Evolutionary conservation across 2,888 invertebrate genomes (phyloP), one percentile per base, ranked within the genome.

Genomic region (Zaprionus bogoriensis): DNA sequence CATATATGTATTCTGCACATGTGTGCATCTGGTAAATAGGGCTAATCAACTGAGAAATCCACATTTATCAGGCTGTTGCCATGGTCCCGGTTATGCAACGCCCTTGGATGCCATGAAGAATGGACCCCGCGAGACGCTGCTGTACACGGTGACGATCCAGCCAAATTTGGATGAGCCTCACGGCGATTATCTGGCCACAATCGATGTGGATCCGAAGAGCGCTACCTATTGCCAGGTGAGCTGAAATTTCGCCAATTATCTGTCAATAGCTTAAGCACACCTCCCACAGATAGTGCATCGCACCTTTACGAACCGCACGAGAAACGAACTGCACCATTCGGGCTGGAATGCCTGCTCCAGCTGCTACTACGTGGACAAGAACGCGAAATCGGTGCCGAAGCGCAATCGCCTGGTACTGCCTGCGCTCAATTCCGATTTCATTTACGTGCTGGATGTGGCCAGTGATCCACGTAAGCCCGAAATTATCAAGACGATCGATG

Each of bases 301-400:
- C 17, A 93, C 97, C 0, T 93, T 94, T 80, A 95, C 98, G 81
- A 95, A 95, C 6, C 91, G 94, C 66, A 90, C 92, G 3, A 95
- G 95, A 0, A 97, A 99, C 86, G 99, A 99, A 89, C 91, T 99
- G 0, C 99, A 99, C 89, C 99, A 99, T 89, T 95, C 95, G 38
- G 99, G 99, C 0, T 99, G 99, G 99, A 99, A 99, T 89, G 94
- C 97, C 0, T 99, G 99, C 90, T 97, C 98, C 75, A 98, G 98
- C 90, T 99, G 98, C 89, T 93, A 95, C 89, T 67, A 78, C 19
- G 76, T 89, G 7, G 87, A 90, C 36, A 76, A 88, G 30, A 87
- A 90, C 65, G 91, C 91, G 48, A 90, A 84, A 14, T 65, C 58
- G 0, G 89, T 92, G 0, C 91, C 94, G 4, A 93, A 92, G 58